Percentiles rank a stretch among this genome's conserved stretches.
These are phyloP conservation scores for Drosophila melanosoma DNA, from an alignment of 2,888 invertebrate genomes.

Conservation along the genomic window DNA sequence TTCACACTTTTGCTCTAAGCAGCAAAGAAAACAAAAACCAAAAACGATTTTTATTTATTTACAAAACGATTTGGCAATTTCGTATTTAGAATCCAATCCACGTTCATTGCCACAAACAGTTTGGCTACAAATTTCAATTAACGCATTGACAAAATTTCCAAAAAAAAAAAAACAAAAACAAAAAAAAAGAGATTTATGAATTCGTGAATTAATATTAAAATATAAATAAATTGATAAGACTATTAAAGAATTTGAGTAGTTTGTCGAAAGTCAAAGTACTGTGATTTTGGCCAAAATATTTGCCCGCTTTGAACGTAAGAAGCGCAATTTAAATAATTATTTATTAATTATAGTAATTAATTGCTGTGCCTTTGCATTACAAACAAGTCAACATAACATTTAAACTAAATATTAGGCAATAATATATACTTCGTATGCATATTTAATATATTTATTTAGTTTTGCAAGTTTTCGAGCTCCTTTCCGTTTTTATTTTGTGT, in stretches of 20 bases:
- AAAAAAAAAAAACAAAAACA: background rate
- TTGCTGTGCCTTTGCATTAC: constrained; percentile 75
- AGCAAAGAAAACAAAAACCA: constrained; percentile 10
- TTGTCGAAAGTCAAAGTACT: background rate
- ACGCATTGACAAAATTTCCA: background rate
- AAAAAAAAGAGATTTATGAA: background rate
- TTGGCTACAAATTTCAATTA: constrained; percentile 8
- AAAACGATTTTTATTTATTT: constrained; percentile 32
- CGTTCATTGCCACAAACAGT: constrained; percentile 17
- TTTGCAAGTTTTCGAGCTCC: constrained; percentile 28
- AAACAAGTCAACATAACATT: constrained; percentile 84
- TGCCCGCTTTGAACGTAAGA: constrained; percentile 4
- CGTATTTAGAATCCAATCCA: constrained; percentile 46
- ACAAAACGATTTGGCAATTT: constrained; percentile 59
- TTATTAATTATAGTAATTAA: constrained; percentile 49
- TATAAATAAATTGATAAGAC: background rate
- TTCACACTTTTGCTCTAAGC: constrained; percentile 14
- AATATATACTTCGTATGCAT: constrained; percentile 42
- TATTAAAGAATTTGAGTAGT: background rate
- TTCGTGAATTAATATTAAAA: background rate
- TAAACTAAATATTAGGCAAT: constrained; percentile 72
- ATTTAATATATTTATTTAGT: constrained; percentile 9
- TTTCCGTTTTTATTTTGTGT: constrained; percentile 22
- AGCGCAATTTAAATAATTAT: constrained; percentile 22
- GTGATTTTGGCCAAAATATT: background rate